phyloP scores from a whole-genome alignment of 2,113 vertebrate species.

The Pristiophorus japonicus region DNA sequence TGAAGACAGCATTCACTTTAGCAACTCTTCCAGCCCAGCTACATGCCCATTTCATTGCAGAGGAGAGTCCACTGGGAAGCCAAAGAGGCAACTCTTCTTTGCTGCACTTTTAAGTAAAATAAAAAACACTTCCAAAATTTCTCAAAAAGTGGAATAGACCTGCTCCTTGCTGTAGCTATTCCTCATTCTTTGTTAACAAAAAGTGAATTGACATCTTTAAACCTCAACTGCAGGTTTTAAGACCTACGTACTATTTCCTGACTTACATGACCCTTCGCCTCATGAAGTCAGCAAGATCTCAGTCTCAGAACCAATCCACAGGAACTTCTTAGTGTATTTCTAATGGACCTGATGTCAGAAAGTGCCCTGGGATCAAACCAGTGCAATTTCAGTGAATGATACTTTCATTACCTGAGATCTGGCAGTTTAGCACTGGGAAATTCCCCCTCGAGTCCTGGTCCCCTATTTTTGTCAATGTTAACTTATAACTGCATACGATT shows the following conservation, averaged over 20 bases:
- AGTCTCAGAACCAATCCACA: not conserved
- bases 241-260: not conserved
- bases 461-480: not conserved
- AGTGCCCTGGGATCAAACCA: not conserved
- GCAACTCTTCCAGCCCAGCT: not conserved
- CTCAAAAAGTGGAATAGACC: too few relatives aligned
- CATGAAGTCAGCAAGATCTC: not conserved
- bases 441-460: not conserved
- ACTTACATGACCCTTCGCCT: not conserved
- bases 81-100: not conserved
- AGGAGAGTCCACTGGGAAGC: not conserved
- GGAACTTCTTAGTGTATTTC: not conserved
- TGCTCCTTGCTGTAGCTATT: not conserved
- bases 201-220: not conserved
- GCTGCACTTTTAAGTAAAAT: not conserved
- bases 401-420: not conserved
- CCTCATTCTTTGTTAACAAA: not conserved
- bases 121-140: not conserved
- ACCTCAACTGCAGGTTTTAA: not conserved
- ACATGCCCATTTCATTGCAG: not conserved
- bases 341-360: not conserved
- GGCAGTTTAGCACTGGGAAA: not conserved
- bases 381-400: not conserved
- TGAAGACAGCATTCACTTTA: not conserved
- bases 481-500: not conserved